phyloP scores from a whole-genome alignment of 2,113 vertebrate genomes.

The Neodontobutis hainanensis region DNA sequence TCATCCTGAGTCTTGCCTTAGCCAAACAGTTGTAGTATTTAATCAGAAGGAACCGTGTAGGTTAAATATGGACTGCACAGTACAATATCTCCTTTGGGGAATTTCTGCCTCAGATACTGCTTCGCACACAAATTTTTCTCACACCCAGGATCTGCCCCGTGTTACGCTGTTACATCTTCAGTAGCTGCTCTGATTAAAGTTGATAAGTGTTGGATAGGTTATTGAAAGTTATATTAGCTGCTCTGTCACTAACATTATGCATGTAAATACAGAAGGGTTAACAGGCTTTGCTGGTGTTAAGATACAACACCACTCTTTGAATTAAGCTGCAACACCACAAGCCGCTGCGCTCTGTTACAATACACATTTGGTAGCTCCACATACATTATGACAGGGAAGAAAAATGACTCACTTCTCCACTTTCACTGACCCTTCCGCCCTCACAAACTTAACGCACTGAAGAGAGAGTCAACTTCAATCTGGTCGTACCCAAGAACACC shows the following conservation, averaged over 20 bases:
- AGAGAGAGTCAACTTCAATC: constrained; percentile 75
- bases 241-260: constrained; percentile 37
- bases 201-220: constrained; percentile 44
- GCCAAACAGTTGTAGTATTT: constrained; percentile 14
- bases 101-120: constrained; percentile 39
- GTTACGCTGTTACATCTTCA: constrained; percentile 26
- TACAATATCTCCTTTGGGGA: constrained; percentile 25
- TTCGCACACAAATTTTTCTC: constrained; percentile 52
- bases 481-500: constrained; percentile 56
- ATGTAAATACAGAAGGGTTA: constrained; percentile 7
- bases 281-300: constrained; percentile 23
- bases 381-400: constrained; percentile 76
- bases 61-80: constrained; percentile 24
- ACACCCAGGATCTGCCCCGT: constrained; percentile 40
- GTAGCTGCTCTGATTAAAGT: constrained; percentile 60
- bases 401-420: constrained; percentile 72
- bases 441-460: constrained; percentile 39
- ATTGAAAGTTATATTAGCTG: constrained; percentile 32
- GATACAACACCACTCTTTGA: constrained; percentile 33
- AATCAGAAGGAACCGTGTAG: constrained; percentile 13
- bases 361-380: constrained; percentile 51
- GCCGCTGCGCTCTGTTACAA: constrained; percentile 57
- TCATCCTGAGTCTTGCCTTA: constrained; percentile 7
- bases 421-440: constrained; percentile 66
- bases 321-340: constrained; percentile 50